Base-by-base conservation (phyloP, 2,888 invertebrate genomes). In the Eristalis tenax region DNA sequence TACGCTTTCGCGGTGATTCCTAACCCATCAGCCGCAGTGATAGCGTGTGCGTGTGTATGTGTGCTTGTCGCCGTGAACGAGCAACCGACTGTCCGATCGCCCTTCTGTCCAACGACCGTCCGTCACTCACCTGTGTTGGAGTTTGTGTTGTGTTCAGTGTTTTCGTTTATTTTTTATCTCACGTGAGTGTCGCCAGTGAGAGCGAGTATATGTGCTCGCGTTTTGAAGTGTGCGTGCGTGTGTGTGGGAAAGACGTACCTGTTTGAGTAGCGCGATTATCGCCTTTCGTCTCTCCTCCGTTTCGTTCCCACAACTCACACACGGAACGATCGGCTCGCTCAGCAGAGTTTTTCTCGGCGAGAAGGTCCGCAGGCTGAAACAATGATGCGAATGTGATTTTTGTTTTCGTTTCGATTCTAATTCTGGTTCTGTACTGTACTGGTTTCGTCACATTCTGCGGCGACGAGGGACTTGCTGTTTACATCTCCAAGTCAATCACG, bases 51-150 rank as follows among this genome's bases (percentile, higher is more conserved):
- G 79, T 76, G 77, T 73, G 71, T 71, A 69, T 76, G 80, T 13
- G 50, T 50, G 18, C 0, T n/a, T 50, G 50, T 50, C 50, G 50
- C 38, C 38, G 38, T 11, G 35, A 38, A 18, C 28, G 50, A 57
- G 23, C 56, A 40, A 74, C 40, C 80, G 50, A 50, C 63, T 38
- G 63, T 26, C 64, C 13, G 59, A 43, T 83, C 61, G 26, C 57
- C 38, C 38, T 13, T 38, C 38, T 38, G 38, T 38, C 22, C 43
- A n/a, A 59, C 59, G 59, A 59, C 11, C 59, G 22, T 22, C 38
- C 6, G 23, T 73, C 63, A 38, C 85, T 82, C 82, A 86, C 85
- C 85, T 86, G 85, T 86, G 32, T 82, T 77, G 73, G 77, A 76
- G 68, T 84, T 83, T 38, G 68, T 75, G 56, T 76, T 81, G 71